Base-by-base conservation (phyloP, 2,113 vertebrate genomes). In the Zosterops japonicus region DNA sequence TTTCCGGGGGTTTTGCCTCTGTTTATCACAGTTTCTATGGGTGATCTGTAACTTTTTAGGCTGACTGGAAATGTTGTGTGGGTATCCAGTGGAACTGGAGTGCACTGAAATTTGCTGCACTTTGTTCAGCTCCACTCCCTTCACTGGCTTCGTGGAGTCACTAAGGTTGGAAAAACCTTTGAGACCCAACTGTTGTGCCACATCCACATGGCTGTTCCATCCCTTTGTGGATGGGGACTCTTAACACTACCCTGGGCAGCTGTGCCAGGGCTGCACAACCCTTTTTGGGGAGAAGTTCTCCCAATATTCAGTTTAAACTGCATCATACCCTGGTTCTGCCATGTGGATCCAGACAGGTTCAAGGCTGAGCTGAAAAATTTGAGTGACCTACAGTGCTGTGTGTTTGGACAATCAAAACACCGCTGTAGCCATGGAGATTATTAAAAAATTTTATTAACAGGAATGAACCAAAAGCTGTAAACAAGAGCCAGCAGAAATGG, bases 21-120 rank as follows among this genome's bases (percentile, higher is more conserved):
- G 3, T 83, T 56, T 5, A 8, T 82, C 3, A 1, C 2, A 6
- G 33, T 33, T 53, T 21, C 2, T 1, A 0, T 0, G 8, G 11
- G 24, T 8, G 5, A 9, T 0, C 0, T 2, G 7, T 22, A 44
- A 28, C 22, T 25, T 4, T 4, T 10, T 36, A 33, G 5, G 20
- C 8, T 6, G 14, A 6, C 4, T 19, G 9, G 0, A 14, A 35
- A 8, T 5, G 31, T 12, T 11, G 8, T 36, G 6, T 14, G 50
- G 55, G 64, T 18, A 3, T 10, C 5, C 4, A 10, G 7, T 23
- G 36, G 29, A 64, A 16, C 5, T 15, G 27, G 25, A 63, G 4
- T 15, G 4, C 5, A 3, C 3, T 16, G 3, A 27, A 2, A 10
- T 7, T 11, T 10, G 2, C 21, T 27, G 57, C 6, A 13, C 14